Evolutionary conservation across 2,113 vertebrate genomes (phyloP), one percentile per base, ranked within the genome.

Genomic region (Abramis brama): DNA sequence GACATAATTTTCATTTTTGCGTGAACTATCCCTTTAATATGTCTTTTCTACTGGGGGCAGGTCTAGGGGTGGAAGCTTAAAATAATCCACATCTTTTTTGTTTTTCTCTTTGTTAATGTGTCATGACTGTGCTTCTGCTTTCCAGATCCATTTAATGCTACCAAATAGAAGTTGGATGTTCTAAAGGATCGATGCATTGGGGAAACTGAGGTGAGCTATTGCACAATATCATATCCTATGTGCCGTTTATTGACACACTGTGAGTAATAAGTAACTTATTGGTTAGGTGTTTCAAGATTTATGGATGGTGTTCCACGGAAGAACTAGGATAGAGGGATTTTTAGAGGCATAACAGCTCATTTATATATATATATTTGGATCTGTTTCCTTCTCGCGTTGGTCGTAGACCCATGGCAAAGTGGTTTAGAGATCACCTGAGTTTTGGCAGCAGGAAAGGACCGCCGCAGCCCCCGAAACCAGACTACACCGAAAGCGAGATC

Each of bases 401-500:
- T 59, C 5, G 17, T 84, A 94, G 93, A 93, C 93, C 93, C 93
- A 98, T 98, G 97, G 97, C 97, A 95, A 97, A 96, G 95, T 97
- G 97, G 97, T 90, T 98, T 55, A 96, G 96, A 89, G 96, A 97
- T 91, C 97, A 98, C 90, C 92, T 98, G 86, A 96, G 95, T 91
- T 96, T 97, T 45, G 96, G 97, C 88, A 95, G 93, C 78, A 95
- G 95, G 92, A 95, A 95, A 87, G 95, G 95, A 82, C 95, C 97
- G 91, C 91, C 97, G 86, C 82, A 96, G 95, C 94, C 97, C 92
- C 90, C 97, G 83, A 96, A 96, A 85, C 97, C 97, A 0, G 97
- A 98, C 91, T 98, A 98, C 92, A 96, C 93, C 0, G 97, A 97
- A 79, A 97, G 96, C 47, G 97, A 97, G 85, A 96, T 97, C 85